Evolutionary conservation across 2,113 vertebrate genomes (phyloP).

Genomic region (Albula goreensis): DNA sequence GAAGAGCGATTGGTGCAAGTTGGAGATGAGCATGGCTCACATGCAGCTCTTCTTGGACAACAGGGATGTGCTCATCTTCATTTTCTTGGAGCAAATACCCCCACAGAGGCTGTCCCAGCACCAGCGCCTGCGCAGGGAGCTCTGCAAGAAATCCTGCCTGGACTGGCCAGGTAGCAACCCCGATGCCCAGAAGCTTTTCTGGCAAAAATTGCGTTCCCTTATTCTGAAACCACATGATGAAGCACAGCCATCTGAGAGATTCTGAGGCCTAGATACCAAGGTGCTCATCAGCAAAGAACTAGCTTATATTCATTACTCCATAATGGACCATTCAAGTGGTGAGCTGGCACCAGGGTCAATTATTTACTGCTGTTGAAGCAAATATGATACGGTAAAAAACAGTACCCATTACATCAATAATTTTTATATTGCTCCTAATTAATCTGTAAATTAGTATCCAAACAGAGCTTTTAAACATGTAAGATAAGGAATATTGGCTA

Average conservation of each 20-base stretch:
- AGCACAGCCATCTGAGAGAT: neutral
- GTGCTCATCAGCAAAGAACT: neutral
- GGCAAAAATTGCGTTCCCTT: conserved; percentile 21
- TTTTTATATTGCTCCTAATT: neutral
- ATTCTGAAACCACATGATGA: neutral
- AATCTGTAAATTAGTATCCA: neutral
- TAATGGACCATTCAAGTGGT: neutral
- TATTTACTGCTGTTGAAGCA: neutral
- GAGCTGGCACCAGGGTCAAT: neutral
- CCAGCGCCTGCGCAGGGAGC: conserved; percentile 22
- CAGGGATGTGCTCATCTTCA: conserved; percentile 31
- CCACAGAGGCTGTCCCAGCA: conserved; percentile 15
- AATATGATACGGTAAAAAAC: conserved; percentile 7
- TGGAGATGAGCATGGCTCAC: conserved; percentile 29
- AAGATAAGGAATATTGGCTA: neutral
- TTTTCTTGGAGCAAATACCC: conserved; percentile 32
- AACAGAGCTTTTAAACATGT: neutral
- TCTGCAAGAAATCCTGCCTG: conserved; percentile 25
- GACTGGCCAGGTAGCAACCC: conserved; percentile 11
- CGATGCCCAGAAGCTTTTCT: conserved; percentile 10
- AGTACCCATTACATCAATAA: conserved; percentile 1
- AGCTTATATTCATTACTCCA: neutral
- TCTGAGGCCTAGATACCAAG: neutral
- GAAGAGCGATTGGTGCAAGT: conserved; percentile 33
- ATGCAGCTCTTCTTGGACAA: conserved; percentile 30